These are phyloP conservation scores for Sinelater perroti DNA, from an alignment of 2,888 invertebrate species.

Conservation along the genomic window DNA sequence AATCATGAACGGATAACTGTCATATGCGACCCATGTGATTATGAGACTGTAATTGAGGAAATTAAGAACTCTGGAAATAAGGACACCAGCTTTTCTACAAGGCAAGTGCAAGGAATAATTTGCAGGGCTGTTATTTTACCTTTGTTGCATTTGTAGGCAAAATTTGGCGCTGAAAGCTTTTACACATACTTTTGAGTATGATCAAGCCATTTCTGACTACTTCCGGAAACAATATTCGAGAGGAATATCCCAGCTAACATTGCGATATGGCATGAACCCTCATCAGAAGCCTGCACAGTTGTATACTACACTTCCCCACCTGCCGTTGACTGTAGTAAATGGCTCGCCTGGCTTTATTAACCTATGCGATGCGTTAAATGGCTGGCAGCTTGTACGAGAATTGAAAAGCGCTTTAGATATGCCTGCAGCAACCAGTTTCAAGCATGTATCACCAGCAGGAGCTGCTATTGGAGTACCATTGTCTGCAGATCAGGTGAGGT, in stretches of 20 bases:
- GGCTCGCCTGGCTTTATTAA: conserved; percentile 98
- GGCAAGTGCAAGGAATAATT: conserved; percentile 65
- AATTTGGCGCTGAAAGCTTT: conserved; percentile 91
- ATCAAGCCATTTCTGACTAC: conserved; percentile 92
- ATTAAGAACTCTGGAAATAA: conserved; percentile 69
- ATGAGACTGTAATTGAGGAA: conserved; percentile 77
- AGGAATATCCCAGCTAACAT: conserved; percentile 79
- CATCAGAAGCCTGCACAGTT: conserved; percentile 97
- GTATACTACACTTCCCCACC: conserved; percentile 77
- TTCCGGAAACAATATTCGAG: conserved; percentile 90
- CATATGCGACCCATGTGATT: conserved; percentile 91
- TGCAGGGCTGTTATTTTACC: too few relatives aligned
- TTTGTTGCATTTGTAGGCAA: conserved; percentile 68
- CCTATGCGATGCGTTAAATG: conserved; percentile 95
- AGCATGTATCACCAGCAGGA: conserved; percentile 98
- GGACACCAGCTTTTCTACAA: conserved; percentile 77
- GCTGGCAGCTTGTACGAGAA: conserved; percentile 95
- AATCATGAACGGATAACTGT: conserved; percentile 95
- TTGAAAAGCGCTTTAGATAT: conserved; percentile 79
- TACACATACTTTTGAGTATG: conserved; percentile 95
- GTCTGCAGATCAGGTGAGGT: conserved; percentile 68
- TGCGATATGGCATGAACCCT: conserved; percentile 97
- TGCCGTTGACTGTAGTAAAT: conserved; percentile 90
- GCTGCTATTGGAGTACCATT: conserved; percentile 91
- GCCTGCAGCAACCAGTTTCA: conserved; percentile 96